These are phyloP conservation scores for Hypsibius dujardini DNA, from an alignment of 1,140 invertebrate species.

Conservation along the genomic window DNA sequence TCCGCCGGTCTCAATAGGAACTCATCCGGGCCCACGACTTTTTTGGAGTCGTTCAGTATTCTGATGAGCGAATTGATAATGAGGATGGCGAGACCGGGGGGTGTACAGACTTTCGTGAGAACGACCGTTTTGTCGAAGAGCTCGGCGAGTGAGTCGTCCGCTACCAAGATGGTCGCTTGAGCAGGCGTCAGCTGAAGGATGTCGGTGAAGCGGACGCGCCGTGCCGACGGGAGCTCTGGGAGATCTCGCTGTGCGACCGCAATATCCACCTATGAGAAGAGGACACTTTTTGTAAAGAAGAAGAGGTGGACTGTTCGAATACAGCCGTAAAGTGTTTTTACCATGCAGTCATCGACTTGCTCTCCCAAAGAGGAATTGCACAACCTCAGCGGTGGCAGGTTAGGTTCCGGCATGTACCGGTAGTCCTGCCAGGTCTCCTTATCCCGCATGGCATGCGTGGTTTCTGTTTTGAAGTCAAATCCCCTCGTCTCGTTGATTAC, in stretches of 20 bases:
- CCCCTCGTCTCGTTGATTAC: too few species aligned
- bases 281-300: too few species aligned
- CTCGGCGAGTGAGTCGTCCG: conserved; percentile 32
- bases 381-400: too few species aligned
- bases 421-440: too few species aligned
- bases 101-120: conserved; percentile 42
- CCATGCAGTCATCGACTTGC: too few species aligned
- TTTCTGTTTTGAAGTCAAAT: too few species aligned
- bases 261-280: conserved; percentile 22
- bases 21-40: conserved; percentile 10
- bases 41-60: conserved; percentile 17
- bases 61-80: conserved; percentile 36
- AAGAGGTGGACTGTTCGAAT: too few species aligned
- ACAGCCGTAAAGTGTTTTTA: too few species aligned
- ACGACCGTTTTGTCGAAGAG: conserved; percentile 38
- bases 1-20: conserved; percentile 17
- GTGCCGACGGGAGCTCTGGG: conserved; percentile 31
- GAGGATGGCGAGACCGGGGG: conserved; percentile 39
- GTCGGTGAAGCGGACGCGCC: conserved; percentile 20
- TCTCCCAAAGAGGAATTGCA: too few species aligned
- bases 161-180: background rate
- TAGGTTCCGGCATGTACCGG: too few species aligned
- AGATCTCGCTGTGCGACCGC: conserved; percentile 24
- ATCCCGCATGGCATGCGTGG: too few species aligned
- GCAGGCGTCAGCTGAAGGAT: conserved; percentile 30